Evolutionary conservation across 2,888 invertebrate genomes (phyloP).

Genomic region (Halictus ligatus): DNA sequence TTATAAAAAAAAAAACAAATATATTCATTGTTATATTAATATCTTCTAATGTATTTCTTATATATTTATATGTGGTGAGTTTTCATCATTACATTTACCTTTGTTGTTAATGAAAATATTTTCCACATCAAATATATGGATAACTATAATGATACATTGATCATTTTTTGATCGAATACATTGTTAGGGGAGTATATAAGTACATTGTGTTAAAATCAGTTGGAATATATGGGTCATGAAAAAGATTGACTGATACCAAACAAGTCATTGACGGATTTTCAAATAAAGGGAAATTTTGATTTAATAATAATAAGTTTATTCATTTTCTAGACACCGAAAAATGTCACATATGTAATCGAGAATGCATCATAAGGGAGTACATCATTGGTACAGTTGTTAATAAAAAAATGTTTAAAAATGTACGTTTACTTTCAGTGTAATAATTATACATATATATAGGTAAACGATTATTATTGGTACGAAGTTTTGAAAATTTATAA

Average conservation of each 20-base stretch:
- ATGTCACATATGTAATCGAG: slow-evolving; percentile 3
- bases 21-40: neutral
- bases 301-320: neutral
- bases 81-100: neutral
- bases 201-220: neutral
- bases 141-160: neutral
- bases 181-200: neutral
- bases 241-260: neutral
- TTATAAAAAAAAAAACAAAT: neutral
- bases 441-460: neutral
- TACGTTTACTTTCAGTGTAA: neutral
- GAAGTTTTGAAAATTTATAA: slow-evolving; percentile 13
- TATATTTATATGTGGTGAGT: neutral
- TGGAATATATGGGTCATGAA: neutral
- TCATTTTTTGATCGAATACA: neutral
- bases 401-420: neutral
- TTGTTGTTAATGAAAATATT: neutral
- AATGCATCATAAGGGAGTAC: neutral
- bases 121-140: neutral
- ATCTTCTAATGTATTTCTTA: neutral
- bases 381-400: neutral
- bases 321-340: neutral
- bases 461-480: neutral
- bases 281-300: neutral
- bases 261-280: neutral